phyloP scores from a whole-genome alignment of 2,113 vertebrate species.

The Meriones unguiculatus region DNA sequence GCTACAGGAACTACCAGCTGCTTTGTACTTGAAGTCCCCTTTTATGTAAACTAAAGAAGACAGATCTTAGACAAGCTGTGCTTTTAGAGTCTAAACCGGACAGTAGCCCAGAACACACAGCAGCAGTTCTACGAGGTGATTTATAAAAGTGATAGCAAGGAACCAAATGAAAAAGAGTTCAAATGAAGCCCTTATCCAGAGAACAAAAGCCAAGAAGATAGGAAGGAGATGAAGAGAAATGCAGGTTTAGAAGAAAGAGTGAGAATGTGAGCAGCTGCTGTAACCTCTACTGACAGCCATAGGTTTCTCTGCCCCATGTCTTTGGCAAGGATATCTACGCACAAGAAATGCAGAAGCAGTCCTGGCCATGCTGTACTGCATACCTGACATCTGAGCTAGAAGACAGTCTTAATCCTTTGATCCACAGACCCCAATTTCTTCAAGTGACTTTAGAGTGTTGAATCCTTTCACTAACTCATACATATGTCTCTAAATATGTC shows the following conservation, averaged over 20 bases:
- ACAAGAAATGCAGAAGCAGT: background rate
- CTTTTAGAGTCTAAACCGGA: background rate
- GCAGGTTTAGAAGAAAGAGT: background rate
- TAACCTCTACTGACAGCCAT: background rate
- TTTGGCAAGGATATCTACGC: background rate
- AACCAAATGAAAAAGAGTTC: background rate
- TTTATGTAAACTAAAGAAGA: background rate
- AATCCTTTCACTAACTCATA: background rate
- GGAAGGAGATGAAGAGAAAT: background rate
- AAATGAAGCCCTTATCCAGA: background rate
- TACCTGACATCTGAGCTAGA: background rate
- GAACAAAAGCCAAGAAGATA: background rate
- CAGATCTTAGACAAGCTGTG: background rate
- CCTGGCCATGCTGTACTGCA: background rate
- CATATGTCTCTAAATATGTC: background rate
- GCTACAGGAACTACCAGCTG: background rate
- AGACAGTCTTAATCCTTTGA: background rate
- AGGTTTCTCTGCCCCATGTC: background rate
- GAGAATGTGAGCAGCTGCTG: background rate
- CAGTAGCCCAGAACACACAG: rapidly evolving
- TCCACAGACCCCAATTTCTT: background rate
- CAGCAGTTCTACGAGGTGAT: background rate
- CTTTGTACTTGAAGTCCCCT: background rate
- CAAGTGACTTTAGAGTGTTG: background rate
- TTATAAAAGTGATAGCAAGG: background rate